Base-by-base conservation (phyloP, 2,113 vertebrate species). In the Podarcis cretensis region DNA sequence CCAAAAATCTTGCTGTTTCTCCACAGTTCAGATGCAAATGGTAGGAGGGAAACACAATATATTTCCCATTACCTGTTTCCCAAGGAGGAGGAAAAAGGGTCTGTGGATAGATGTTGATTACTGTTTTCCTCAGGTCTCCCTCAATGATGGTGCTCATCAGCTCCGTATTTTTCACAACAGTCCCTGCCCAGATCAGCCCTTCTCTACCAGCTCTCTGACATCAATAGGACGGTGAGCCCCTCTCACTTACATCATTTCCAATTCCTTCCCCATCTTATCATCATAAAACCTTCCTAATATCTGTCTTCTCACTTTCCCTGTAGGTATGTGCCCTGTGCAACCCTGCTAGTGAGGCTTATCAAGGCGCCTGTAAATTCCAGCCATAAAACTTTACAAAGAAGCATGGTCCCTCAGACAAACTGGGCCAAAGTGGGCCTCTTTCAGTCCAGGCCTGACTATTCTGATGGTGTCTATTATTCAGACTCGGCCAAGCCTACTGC, bases 141-240 rank as follows among this genome's bases (percentile, higher is more conserved):
- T 95, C 66, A 95, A 95, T 54, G 92, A 94, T 68, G 93, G 93
- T 1, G 89, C 89, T 35, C 94, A 95, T 71, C 94, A 95, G 84
- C 90, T 95, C 65, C 92, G 91, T 1, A 4, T 95, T 57, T 94
- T 91, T 66, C 84, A 91, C 83, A 69, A 40, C 13, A 81, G 89
- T 10, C 94, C 94, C 8, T 89, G 85, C 25, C 89, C 89, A 16
- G 88, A 92, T 78, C 92, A 86, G 48, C 84, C 93, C 1, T 87
- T 94, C 43, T 93, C 92, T 69, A 69, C 48, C 43, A 75, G 37
- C 48, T 54, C 91, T 12, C 54, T 95, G 65, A 83, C 83, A 16
- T 40, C 87, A 6, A n/a, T 59, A 54, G 89, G 92, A 84, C 79
- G 93, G 94, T 95, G 84, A 91, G 69, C 5, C 13, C 5, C 25